Evolutionary conservation across 2,888 invertebrate genomes (phyloP), one percentile per base, ranked within the genome.

Genomic region (Amorpha juglandis): DNA sequence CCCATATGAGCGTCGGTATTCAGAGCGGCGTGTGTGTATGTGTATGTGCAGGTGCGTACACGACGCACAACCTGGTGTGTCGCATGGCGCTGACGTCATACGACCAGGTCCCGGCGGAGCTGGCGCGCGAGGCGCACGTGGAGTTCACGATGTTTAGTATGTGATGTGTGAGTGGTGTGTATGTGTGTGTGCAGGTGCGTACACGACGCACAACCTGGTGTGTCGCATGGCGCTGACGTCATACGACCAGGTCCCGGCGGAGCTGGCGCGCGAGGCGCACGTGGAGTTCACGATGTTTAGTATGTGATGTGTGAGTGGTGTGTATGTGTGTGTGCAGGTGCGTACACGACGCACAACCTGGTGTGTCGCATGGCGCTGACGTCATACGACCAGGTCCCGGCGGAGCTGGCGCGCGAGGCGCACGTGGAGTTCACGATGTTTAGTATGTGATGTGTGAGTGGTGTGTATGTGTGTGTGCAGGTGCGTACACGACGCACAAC

Each of bases 131-230:
- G 89, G 97, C 98, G 76, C 95, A 95, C 85, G 98, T 99, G 45
- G 99, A 99, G 91, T 99, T 99, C 91, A 99, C 98, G 62, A 99
- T 99, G 99, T n/a, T n/a, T n/a, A n/a, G n/a, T n/a, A n/a, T n/a
- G n/a, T n/a, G n/a, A n/a, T n/a, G n/a, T n/a, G n/a, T n/a, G n/a
- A n/a, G n/a, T n/a, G n/a, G n/a, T n/a, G n/a, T n/a, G n/a, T n/a
- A n/a, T n/a, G n/a, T n/a, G n/a, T n/a, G n/a, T n/a, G n/a, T n/a
- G n/a, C 82, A 98, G 98, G 98, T 65, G 99, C 99, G 27, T 99
- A 99, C 92, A 99, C 99, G 70, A 98, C 98, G 21, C 99, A 99
- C 94, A 96, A 98, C 87, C 95, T 99, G 92, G 97, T 98, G 71
- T 98, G 98, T 82, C 96, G 98, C 70, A 96, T 99, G 95, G 98